Percentiles rank a stretch among this genome's conserved stretches.
Conservation (phyloP, 30 jellyfish, hydroid and myxozoan genomes). For the Aurelia aurita region DNA sequence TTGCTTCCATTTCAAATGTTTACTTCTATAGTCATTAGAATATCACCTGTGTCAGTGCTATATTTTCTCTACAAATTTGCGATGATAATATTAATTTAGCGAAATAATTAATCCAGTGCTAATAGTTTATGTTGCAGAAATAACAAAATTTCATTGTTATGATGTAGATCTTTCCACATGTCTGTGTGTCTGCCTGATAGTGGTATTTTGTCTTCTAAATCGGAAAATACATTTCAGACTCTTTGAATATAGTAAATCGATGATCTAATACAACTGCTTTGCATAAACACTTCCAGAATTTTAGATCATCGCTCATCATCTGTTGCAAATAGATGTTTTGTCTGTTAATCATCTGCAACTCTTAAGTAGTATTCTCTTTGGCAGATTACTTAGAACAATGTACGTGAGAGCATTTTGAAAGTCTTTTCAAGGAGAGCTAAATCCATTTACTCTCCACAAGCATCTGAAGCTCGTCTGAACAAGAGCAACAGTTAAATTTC, state of each 20-base stretch:
- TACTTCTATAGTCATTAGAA: neutral
- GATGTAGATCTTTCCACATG: constrained; percentile 1
- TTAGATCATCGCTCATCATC: neutral
- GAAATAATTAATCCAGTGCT: neutral
- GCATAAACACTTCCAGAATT: constrained; percentile 1
- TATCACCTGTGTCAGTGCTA: constrained; percentile 28
- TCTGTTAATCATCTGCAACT: neutral
- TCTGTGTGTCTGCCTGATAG: constrained; percentile 19
- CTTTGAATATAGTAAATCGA: neutral
- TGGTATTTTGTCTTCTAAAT: constrained; percentile 8
- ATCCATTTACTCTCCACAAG: no score
- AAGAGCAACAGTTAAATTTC: no score
- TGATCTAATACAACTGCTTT: constrained; percentile 9
- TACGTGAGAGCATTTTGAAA: no score
- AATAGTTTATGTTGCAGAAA: constrained; percentile 6
- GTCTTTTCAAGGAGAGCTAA: no score
- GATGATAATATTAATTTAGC: neutral
- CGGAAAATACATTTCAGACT: constrained; percentile 2
- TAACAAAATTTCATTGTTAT: constrained; percentile 24
- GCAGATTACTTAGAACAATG: neutral
- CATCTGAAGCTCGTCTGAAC: no score
- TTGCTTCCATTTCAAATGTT: neutral
- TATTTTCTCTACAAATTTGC: constrained; percentile 12
- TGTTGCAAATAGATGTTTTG: constrained; percentile 1
- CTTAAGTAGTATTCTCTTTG: neutral